Percentiles rank a stretch among this genome's conserved stretches.
Conservation (phyloP, 2,113 vertebrate species). For the Stigmatopora nigra region DNA sequence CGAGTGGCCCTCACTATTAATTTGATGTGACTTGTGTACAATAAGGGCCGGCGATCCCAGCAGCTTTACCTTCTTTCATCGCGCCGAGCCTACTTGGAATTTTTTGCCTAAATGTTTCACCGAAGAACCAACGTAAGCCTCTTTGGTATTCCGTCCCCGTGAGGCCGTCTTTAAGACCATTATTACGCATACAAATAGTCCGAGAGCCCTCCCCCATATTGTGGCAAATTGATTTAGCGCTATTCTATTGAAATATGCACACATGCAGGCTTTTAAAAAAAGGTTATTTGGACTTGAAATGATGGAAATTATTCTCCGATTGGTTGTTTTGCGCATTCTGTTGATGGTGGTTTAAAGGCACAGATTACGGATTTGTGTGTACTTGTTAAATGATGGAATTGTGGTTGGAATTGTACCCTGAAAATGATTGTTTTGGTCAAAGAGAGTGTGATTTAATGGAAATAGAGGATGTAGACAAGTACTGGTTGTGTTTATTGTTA, state of each 20-base stretch:
- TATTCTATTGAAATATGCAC: conserved; percentile 60
- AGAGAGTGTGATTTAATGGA: no score
- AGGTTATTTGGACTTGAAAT: conserved; percentile 49
- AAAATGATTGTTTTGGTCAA: no score
- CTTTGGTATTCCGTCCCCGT: conserved; percentile 70
- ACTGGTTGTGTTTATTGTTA: no score
- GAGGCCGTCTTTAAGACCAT: conserved; percentile 64
- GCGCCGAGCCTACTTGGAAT: conserved; percentile 72
- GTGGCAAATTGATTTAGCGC: conserved; percentile 61
- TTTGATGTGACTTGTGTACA: conserved; percentile 99
- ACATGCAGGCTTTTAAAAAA: conserved; percentile 43
- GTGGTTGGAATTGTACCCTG: no score
- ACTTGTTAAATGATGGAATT: no score
- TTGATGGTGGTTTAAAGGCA: no score
- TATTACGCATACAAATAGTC: conserved; percentile 66
- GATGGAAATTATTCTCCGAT: conserved; percentile 8
- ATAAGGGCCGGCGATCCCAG: conserved; percentile 86
- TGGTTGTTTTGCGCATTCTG: no score
- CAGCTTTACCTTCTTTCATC: conserved; percentile 80
- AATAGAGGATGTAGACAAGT: no score
- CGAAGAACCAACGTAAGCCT: conserved; percentile 73
- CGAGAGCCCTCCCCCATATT: conserved; percentile 46
- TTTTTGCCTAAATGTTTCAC: conserved; percentile 78
- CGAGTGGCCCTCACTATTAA: conserved; percentile 99
- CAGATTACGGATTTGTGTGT: no score